phyloP scores from a whole-genome alignment of 1,140 invertebrate species.

The Apis mellifera region DNA sequence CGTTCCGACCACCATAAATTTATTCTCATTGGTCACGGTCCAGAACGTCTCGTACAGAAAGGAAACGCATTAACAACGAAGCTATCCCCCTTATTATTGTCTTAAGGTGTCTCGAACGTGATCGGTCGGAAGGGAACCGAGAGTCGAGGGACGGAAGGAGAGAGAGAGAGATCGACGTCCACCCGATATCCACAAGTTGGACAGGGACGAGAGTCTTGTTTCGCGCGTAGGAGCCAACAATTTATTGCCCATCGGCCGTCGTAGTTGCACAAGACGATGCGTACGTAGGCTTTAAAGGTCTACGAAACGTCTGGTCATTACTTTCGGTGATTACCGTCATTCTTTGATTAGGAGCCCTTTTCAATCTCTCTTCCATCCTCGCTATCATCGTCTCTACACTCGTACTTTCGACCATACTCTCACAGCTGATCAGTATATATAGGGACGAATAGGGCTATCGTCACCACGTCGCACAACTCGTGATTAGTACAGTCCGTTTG shows the following conservation, averaged over 20 bases:
- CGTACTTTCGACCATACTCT: too few species aligned
- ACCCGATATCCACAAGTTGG: background rate
- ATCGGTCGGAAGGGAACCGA: constrained; percentile 47
- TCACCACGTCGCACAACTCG: background rate
- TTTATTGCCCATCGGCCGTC: constrained; percentile 68
- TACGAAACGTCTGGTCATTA: constrained; percentile 68
- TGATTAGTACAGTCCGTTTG: too few species aligned
- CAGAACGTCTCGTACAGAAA: constrained; percentile 55
- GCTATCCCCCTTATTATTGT: constrained; percentile 63
- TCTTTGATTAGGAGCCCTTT: constrained; percentile 68
- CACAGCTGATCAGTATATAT: too few species aligned
- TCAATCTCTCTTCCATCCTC: constrained; percentile 38
- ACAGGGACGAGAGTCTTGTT: constrained; percentile 43
- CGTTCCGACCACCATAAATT: constrained; percentile 46
- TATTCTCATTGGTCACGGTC: constrained; percentile 61
- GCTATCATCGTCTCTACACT: too few species aligned
- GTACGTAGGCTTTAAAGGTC: constrained; percentile 64
- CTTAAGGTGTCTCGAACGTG: constrained; percentile 62
- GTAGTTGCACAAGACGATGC: constrained; percentile 55
- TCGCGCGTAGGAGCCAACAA: constrained; percentile 71
- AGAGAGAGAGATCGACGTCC: too few species aligned
- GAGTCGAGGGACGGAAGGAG: background rate
- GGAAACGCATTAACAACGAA: constrained; percentile 60
- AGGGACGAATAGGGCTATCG: too few species aligned
- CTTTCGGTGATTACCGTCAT: constrained; percentile 72